Conservation (phyloP, 2,113 vertebrate genomes). For the Notiomystis cincta region DNA sequence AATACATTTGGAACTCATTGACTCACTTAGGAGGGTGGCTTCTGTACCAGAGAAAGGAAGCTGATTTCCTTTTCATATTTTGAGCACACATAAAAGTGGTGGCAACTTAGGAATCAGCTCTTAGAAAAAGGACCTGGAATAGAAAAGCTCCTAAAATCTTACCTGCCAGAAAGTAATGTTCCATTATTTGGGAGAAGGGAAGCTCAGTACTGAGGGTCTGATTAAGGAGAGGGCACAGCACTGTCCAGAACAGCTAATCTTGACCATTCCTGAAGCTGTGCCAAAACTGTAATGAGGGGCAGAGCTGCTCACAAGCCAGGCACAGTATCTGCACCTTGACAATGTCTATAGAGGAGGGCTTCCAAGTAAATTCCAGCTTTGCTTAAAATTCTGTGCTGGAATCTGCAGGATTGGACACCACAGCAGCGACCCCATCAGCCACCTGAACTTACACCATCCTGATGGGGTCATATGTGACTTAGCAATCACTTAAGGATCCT, state of each 20-base stretch:
- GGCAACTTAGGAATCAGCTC: background rate
- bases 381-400: background rate
- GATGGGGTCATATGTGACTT: background rate
- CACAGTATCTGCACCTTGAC: background rate
- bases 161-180: background rate
- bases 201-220: background rate
- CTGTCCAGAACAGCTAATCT: background rate
- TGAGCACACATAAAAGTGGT: background rate
- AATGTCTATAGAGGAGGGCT: background rate
- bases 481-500: background rate
- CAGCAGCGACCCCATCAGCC: background rate
- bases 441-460: background rate
- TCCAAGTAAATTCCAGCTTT: background rate
- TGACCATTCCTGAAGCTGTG: background rate
- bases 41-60: background rate
- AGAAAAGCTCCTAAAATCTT: background rate
- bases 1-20: background rate
- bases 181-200: background rate
- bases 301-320: background rate
- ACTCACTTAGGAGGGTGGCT: background rate
- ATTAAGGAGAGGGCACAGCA: background rate
- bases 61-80: background rate
- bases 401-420: background rate
- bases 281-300: background rate
- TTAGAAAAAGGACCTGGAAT: background rate